A percentile compares a stretch with the other conserved stretches of the same genome.
phyloP scores from a whole-genome alignment of 2,113 vertebrate species.

The Tricholaema leucomelas region DNA sequence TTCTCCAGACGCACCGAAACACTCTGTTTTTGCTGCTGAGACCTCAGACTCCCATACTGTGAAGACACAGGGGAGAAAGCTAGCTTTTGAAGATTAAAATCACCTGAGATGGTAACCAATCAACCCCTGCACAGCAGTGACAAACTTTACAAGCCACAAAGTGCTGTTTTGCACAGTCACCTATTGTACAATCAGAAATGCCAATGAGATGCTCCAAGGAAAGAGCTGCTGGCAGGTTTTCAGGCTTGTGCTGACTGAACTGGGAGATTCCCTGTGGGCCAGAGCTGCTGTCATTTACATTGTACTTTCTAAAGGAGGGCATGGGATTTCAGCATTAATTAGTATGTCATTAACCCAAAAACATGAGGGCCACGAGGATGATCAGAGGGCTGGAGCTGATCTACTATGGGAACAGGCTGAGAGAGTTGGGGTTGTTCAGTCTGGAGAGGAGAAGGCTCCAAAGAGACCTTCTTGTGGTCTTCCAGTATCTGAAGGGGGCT shows the following conservation, averaged over 20 bases:
- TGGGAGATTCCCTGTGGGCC: not conserved
- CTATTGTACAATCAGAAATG: not conserved
- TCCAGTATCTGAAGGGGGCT: too few relatives aligned
- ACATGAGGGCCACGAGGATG: too few relatives aligned
- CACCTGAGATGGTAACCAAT: not conserved
- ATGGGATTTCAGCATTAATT: constrained; percentile 18
- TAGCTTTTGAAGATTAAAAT: not conserved
- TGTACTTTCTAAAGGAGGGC: not conserved
- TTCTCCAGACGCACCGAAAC: too few relatives aligned
- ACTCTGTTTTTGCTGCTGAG: not conserved
- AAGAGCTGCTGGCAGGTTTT: not conserved
- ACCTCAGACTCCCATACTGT: not conserved
- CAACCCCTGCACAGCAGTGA: not conserved
- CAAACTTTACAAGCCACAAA: not conserved
- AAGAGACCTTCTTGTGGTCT: too few relatives aligned
- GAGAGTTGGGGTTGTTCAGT: too few relatives aligned
- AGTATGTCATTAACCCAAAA: not conserved
- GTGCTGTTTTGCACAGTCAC: not conserved
- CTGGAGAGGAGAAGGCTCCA: too few relatives aligned
- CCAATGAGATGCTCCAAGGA: not conserved
- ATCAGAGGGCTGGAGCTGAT: too few relatives aligned
- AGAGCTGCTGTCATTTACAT: not conserved
- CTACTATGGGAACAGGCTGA: too few relatives aligned
- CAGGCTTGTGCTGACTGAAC: not conserved
- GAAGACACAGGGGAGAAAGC: not conserved